Evolutionary conservation across 1,140 invertebrate genomes (phyloP), one percentile per base, ranked within the genome.

Genomic region (Musca vetustissima): DNA sequence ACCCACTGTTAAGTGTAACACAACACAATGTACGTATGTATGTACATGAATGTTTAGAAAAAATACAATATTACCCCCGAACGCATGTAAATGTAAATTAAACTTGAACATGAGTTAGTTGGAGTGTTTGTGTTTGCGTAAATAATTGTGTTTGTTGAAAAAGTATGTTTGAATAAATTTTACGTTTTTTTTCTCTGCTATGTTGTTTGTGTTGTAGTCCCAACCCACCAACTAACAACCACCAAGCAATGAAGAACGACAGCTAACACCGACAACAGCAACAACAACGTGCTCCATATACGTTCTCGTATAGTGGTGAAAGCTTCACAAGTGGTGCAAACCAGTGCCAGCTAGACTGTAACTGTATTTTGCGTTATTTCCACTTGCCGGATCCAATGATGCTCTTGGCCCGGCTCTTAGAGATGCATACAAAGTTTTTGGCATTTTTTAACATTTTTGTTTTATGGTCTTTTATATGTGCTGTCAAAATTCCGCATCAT

Each of bases 401-500:
- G 36, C 36, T 43, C 36, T 43, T n/a, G n/a, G 36, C 36, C 36
- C 36, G 36, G 57, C 17, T 61, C 19, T 22, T 61, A 61, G 57
- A 61, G 28, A 36, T 43, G 57, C 57, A 61, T 19, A 61, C 28
- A 61, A 61, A 61, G 57, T 61, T 61, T 61, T 61, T 22, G 28
- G 36, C 32, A 36, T n/a, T 52, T 66, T 49, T 49, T 66, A 36
- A 28, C 17, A 19, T 28, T 49, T 61, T 61, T 49, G 43, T 66
- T 66, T 66, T 66, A 66, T 66, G 64, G 64, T 66, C 47, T 49
- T 66, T 66, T 66, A 49, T 66, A 22, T 49, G 57, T n/a, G 17
- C 36, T 65, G 64, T 52, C 64, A 66, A 61, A 61, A 61, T 17
- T 61, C 28, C 36, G 28, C 15, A 19, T 32, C 57, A 36, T 61